Percentiles rank a stretch among this genome's conserved stretches.
phyloP scores from a whole-genome alignment of 2,797 vertebrate species.

The Hydrophis major region DNA sequence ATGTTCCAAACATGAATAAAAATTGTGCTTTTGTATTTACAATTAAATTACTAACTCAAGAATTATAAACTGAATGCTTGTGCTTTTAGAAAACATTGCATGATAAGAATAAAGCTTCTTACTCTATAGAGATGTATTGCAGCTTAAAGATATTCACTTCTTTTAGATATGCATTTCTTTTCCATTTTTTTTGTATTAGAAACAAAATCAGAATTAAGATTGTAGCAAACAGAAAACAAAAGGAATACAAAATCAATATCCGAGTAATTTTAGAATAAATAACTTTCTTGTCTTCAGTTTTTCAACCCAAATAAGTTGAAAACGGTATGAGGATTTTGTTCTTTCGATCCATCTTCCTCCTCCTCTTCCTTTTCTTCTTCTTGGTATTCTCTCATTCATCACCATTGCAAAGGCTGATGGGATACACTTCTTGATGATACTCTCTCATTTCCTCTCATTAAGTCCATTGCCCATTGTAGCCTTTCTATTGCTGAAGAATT shows the following conservation, averaged over 20 bases:
- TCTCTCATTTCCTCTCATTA: slow-evolving; percentile 64
- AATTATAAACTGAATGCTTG: not conserved
- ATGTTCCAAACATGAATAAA: not conserved
- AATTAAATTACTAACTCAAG: not conserved
- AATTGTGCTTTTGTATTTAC: no score
- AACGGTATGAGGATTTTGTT: not conserved
- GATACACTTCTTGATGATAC: slow-evolving; percentile 54
- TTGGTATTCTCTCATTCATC: slow-evolving; percentile 52
- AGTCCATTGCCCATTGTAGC: slow-evolving; percentile 42
- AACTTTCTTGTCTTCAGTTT: not conserved
- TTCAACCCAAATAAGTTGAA: not conserved
- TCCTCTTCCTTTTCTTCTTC: not conserved
- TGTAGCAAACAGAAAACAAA: not conserved
- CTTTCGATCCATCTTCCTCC: not conserved
- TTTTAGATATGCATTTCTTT: not conserved
- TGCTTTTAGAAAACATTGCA: not conserved
- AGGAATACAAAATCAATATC: not conserved
- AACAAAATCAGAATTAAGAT: not conserved
- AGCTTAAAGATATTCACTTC: not conserved
- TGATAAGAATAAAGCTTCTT: not conserved
- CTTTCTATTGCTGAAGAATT: slow-evolving; percentile 39
- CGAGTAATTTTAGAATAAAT: not conserved
- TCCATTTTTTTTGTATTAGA: not conserved
- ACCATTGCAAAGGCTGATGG: slow-evolving; percentile 59
- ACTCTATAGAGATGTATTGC: not conserved